phyloP scores from a whole-genome alignment of 2,888 invertebrate genomes.

The Melipona bicolor region DNA sequence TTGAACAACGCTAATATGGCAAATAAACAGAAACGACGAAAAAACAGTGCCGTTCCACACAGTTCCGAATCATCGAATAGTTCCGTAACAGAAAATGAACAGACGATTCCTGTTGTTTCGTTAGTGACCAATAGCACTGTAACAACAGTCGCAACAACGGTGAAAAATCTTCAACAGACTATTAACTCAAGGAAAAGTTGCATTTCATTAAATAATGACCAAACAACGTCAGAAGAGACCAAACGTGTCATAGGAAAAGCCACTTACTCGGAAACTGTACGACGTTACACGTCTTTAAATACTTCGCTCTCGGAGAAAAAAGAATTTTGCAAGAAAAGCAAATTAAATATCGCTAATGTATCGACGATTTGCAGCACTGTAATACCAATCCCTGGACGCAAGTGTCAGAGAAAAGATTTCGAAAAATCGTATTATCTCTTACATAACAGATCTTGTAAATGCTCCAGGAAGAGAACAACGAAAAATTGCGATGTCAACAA shows the following conservation, averaged over 20 bases:
- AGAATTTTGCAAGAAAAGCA: slow-evolving; percentile 59
- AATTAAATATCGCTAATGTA: slow-evolving; percentile 38
- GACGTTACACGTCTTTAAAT: slow-evolving; percentile 67
- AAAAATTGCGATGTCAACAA: slow-evolving; percentile 38
- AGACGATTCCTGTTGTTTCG: slow-evolving; percentile 45
- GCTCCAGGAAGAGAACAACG: slow-evolving; percentile 41
- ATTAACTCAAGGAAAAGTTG: slow-evolving; percentile 30
- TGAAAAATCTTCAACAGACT: slow-evolving; percentile 52
- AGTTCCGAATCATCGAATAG: slow-evolving; percentile 72
- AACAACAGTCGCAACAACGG: slow-evolving; percentile 35
- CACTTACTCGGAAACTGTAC: slow-evolving; percentile 79
- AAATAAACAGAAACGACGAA: slow-evolving; percentile 58
- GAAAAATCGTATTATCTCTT: slow-evolving; percentile 67
- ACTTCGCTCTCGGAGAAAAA: slow-evolving; percentile 56
- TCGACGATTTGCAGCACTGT: slow-evolving; percentile 50
- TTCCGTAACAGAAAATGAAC: slow-evolving; percentile 68
- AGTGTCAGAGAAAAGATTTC: slow-evolving; percentile 67
- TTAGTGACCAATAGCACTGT: slow-evolving; percentile 36
- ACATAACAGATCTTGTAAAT: slow-evolving; percentile 70
- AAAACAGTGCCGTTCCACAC: slow-evolving; percentile 54
- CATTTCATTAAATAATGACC: slow-evolving; percentile 22
- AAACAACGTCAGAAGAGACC: slow-evolving; percentile 45
- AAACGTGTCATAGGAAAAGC: slow-evolving; percentile 69
- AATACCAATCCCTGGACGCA: slow-evolving; percentile 66
- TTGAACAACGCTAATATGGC: slow-evolving; percentile 76